Evolutionary conservation across 2,888 invertebrate genomes (phyloP), one percentile per base, ranked within the genome.

Genomic region (Thymelicus sylvestris): DNA sequence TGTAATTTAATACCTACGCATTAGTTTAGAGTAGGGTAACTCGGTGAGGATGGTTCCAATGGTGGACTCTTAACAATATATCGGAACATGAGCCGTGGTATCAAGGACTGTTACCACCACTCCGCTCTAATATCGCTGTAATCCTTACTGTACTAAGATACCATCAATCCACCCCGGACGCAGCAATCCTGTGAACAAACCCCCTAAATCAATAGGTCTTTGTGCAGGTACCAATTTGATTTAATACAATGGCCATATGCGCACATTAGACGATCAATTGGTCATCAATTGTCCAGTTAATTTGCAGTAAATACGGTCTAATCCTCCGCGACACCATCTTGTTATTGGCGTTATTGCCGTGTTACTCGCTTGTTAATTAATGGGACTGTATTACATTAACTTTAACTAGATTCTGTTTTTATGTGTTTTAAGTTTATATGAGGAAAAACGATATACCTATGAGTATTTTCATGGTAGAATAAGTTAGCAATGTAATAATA

Each of bases 191-290:
- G 69, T 38, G 68, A 69, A 69, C 68, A 69, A 69, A 60, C 66
- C 84, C 81, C 85, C 85, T 92, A 92, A 92, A 92, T 92, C 92
- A 92, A 85, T 79, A 77, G 87, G 90, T 86, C 88, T 89, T 91
- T 92, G 90, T 90, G 73, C 89, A 91, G 90, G 90, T 90, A 86
- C 73, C 77, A 79, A 84, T 84, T 86, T 92, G 92, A 93, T 92
- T 92, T 92, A 92, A 92, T 91, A 90, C 92, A 89, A 93, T 92
- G 88, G 91, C 82, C 85, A 80, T 70, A 60, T 73, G 75, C 41
- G 66, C 70, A 82, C 87, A 91, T 92, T 92, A 90, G 90, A 91
- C 91, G 89, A 88, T 75, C 90, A 90, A 91, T 90, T 90, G 92
- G 90, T 90, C 89, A 90, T 86, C 88, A 91, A 91, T 92, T 92